Base-by-base conservation (phyloP, 2,113 vertebrate species). In the Mormyrus lacerda region DNA sequence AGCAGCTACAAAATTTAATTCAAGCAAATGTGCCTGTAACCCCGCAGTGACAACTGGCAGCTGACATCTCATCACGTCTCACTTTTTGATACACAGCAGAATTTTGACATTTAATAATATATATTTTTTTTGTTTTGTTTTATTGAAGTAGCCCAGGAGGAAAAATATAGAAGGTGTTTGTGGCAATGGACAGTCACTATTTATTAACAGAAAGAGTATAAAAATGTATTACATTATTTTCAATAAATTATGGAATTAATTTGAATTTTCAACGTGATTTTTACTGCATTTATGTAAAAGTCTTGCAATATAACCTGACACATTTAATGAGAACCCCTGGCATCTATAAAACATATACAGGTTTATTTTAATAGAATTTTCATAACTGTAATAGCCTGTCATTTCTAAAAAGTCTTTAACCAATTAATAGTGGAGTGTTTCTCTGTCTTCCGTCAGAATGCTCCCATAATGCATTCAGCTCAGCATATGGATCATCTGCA, bases 331-430 rank as follows among this genome's bases (percentile, higher is more conserved):
- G 21, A 85, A 35, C 27, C 44, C 45, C n/a, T 50, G 44, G 69
- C 55, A 48, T 45, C 27, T 69, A 44, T 39, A 35, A 69, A 69
- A 69, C 58, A 89, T 31, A 87, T 73, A n/a, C 58, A 69, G 8
- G 19, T 15, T 35, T 50, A 42, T 89, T 89, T 69, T 87, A 89
- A 89, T 89, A 69, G 51, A 86, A 35, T 69, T 13, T 35, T 24
- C 45, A 21, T 27, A 45, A 35, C 24, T 89, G 44, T 89, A 44
- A 35, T 65, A 50, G 89, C 27, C 55, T 86, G 17, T 87, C 89
- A 89, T 85, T 47, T 45, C 13, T 53, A 48, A 53, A n/a, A 47
- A 65, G n/a, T 27, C 44, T 84, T 84, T 44, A 83, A n/a, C 39
- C 24, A 47, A 47, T 84, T 21, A 44, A 44, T 47, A 44, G 39